Evolutionary conservation across 1,140 invertebrate genomes (phyloP), one percentile per base, ranked within the genome.

Genomic region (Trachymyrmex cornetzi): DNA sequence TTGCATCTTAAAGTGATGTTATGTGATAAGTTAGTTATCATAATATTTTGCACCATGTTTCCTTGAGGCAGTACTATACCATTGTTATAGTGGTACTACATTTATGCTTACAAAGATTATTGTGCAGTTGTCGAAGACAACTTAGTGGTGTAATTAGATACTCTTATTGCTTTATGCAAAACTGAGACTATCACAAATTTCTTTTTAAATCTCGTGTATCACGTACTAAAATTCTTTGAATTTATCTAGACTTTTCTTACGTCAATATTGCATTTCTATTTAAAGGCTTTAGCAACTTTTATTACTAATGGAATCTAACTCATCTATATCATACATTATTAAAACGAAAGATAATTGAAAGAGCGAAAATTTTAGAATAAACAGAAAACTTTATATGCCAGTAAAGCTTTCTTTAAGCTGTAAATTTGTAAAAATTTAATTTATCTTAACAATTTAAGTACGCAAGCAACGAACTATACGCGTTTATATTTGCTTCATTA

Each of bases 51-150:
- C n/a, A 81, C 57, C 86, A 87, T 44, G 67, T 79, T 81, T 75
- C 14, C 50, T 69, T 9, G 11, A 87, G 86, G 61, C 61, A 89
- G 67, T 87, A 87, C 38, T 90, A 85, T 85, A 89, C 48, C 80
- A 75, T 87, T 55, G 19, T 55, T 77, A 61, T 48, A 63, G 50
- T 85, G 79, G 11, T 69, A 79, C 50, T 34, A 63, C 44, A 48
- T 27, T 67, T 75, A 74, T 69, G 14, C 3, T 44, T 81, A 89
- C n/a, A 84, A 90, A 59, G 12, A 69, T 86, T 75, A 75, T 89
- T 72, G 79, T 72, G 67, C 53, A 59, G 66, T 72, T 59, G 67
- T 59, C 24, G 48, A 19, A 27, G 27, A 81, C 50, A 71, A 81
- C 38, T 72, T 6, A 24, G 48, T 71, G 34, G n/a, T 9, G 11